phyloP scores from a whole-genome alignment of 2,113 vertebrate genomes.

The Lagopus muta region DNA sequence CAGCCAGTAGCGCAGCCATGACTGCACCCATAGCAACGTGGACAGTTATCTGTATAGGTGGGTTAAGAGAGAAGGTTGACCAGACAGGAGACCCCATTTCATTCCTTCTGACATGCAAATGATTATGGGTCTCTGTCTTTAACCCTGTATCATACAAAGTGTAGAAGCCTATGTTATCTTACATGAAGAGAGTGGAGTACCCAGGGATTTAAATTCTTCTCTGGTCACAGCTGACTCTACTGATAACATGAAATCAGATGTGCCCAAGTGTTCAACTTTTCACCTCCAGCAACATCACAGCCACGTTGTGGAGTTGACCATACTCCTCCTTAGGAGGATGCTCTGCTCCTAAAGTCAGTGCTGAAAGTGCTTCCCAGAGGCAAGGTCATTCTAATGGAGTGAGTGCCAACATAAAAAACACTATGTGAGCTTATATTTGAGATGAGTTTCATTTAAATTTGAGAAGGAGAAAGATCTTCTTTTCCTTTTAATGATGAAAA shows the following conservation, averaged over 20 bases:
- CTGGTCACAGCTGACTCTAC: not conserved
- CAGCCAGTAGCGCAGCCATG: not conserved
- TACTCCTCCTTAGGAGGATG: not conserved
- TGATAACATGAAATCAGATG: not conserved
- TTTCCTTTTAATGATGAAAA: not conserved
- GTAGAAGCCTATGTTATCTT: not conserved
- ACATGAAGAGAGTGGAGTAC: not conserved
- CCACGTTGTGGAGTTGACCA: not conserved
- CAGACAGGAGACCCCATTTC: not conserved
- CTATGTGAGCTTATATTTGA: not conserved
- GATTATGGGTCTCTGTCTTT: not conserved
- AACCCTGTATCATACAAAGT: not conserved
- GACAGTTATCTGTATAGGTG: not conserved
- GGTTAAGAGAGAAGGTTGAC: not conserved
- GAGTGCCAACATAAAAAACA: not conserved
- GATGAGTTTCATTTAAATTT: not conserved
- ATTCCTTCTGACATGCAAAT: not conserved
- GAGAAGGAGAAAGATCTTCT: not conserved
- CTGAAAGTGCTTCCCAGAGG: not conserved
- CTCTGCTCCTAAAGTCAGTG: not conserved
- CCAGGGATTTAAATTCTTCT: not conserved
- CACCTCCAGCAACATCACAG: not conserved
- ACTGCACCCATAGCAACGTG: not conserved
- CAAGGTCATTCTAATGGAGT: not conserved
- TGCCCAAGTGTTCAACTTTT: not conserved